Evolutionary conservation across 2,113 vertebrate genomes (phyloP).

Genomic region (Eubucco bourcierii): DNA sequence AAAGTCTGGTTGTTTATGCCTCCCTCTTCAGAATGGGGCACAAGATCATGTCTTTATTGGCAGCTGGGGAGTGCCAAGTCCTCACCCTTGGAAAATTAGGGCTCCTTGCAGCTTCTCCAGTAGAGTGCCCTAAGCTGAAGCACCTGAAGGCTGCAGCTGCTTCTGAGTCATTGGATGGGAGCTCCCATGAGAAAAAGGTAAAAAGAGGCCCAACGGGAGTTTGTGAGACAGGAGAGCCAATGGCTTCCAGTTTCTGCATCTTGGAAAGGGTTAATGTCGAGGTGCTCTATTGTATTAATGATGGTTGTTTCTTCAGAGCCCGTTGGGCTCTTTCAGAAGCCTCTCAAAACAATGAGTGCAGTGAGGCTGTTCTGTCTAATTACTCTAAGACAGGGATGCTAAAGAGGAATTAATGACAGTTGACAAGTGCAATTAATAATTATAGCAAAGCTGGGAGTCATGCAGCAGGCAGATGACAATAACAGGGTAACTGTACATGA

Average conservation of each 20-base stretch:
- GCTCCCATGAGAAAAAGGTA: neutral
- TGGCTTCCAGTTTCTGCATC: neutral
- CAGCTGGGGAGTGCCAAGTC: neutral
- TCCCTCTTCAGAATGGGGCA: neutral
- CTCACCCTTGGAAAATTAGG: neutral
- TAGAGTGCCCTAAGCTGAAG: neutral
- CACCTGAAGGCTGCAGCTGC: neutral
- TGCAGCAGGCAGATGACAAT: conserved; percentile 82
- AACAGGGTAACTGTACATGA: conserved; percentile 77
- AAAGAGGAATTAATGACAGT: conserved; percentile 88
- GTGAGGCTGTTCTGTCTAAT: conserved; percentile 82
- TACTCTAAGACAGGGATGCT: conserved; percentile 83
- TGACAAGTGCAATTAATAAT: conserved; percentile 93
- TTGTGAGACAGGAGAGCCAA: fast-evolving
- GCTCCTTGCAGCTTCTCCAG: neutral
- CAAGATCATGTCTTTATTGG: neutral
- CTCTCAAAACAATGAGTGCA: conserved; percentile 79
- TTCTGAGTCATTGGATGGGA: neutral
- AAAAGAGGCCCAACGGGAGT: fast-evolving
- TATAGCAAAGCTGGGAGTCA: conserved; percentile 83
- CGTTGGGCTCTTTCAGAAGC: conserved; percentile 73
- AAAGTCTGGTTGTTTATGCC: neutral
- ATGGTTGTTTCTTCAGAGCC: conserved; percentile 68
- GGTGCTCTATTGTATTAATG: conserved; percentile 71
- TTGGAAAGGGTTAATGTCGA: conserved; percentile 69